Evolutionary conservation across 2,797 vertebrate genomes (phyloP).

Genomic region (Peromyscus melanophrys): DNA sequence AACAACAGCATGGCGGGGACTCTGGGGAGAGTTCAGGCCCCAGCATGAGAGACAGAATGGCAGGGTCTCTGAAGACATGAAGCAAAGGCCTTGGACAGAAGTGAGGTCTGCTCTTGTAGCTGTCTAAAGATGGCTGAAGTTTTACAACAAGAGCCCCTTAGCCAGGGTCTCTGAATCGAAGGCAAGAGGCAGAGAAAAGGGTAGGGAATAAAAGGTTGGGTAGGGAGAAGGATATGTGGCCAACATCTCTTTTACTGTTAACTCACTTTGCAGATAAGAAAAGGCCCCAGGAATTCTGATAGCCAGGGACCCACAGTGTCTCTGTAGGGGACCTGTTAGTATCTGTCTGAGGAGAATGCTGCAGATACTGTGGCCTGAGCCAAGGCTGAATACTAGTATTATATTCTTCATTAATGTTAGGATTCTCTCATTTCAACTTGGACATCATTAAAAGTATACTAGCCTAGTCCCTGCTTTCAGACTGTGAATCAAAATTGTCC

Average conservation of each 20-base stretch:
- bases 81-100: too few relatives aligned
- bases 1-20: too few relatives aligned
- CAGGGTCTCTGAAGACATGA: neutral
- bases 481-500: neutral
- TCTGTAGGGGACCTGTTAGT: neutral
- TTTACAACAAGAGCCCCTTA: neutral
- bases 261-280: neutral
- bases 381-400: neutral
- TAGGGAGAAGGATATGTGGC: neutral
- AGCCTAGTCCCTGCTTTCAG: neutral
- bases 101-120: neutral
- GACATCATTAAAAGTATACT: neutral
- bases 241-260: neutral
- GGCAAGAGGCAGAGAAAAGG: neutral
- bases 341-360: neutral
- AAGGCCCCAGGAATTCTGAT: neutral
- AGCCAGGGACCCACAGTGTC: neutral
- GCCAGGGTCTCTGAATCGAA: neutral
- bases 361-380: neutral
- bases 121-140: too few relatives aligned
- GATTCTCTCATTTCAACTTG: conserved; percentile 30
- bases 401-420: neutral
- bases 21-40: neutral
- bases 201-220: too few relatives aligned
- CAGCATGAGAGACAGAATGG: neutral